phyloP scores from a whole-genome alignment of 2,888 invertebrate species.

The Rapana venosa region DNA sequence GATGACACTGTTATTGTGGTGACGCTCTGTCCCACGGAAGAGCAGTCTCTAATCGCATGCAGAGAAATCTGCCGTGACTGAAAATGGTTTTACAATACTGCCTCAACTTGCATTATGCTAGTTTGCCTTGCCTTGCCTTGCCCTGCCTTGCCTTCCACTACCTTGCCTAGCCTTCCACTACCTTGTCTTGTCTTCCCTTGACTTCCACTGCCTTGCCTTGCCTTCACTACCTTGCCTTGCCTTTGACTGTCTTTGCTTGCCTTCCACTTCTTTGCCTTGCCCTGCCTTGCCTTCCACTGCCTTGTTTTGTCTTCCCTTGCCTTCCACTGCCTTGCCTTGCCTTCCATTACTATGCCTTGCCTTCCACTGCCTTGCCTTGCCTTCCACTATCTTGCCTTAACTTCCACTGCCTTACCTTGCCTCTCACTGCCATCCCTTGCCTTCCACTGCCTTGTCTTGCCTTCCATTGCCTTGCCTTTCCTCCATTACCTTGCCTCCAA shows the following conservation, averaged over 20 bases:
- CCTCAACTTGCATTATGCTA: background rate
- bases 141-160: background rate
- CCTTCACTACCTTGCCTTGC: background rate
- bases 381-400: background rate
- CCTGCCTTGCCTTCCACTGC: background rate
- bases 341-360: background rate
- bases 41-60: background rate
- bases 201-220: background rate
- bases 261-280: background rate
- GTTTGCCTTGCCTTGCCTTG: too few relatives aligned
- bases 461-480: too few relatives aligned
- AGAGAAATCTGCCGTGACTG: conserved; percentile 25
- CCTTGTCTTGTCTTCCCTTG: background rate
- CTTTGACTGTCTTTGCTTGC: background rate
- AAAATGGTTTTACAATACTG: background rate
- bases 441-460: too few relatives aligned
- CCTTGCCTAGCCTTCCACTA: background rate
- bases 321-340: background rate
- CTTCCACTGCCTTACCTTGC: background rate
- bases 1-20: too few relatives aligned
- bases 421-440: too few relatives aligned
- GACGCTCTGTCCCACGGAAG: too few relatives aligned
- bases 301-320: background rate
- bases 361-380: background rate
- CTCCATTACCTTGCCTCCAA: background rate